A percentile compares a stretch with the other conserved stretches of the same genome.
Conservation (phyloP, 1,140 invertebrate genomes). For the Rhagoletis pomonella region DNA sequence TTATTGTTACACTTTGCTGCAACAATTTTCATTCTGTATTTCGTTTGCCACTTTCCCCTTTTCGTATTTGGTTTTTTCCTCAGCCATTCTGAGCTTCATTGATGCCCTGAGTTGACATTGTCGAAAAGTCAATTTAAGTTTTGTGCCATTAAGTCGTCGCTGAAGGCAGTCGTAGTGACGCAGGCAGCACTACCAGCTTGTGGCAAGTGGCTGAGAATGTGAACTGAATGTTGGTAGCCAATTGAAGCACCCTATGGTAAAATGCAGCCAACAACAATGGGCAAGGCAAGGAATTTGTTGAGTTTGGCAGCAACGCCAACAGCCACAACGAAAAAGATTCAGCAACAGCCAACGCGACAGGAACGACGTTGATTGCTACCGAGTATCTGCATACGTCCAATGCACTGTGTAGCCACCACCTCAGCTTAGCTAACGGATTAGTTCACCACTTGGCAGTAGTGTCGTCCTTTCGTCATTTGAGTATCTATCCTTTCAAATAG, state of each 20-base stretch:
- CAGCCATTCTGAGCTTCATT: slow-evolving; percentile 55
- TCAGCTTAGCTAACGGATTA: slow-evolving; percentile 46
- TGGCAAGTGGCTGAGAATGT: not conserved
- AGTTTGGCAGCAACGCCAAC: not conserved
- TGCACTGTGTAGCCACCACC: not conserved
- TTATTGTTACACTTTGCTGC: not conserved
- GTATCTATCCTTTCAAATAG: not conserved
- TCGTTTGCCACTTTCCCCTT: not conserved
- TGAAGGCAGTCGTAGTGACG: not conserved
- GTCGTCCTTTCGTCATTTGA: not conserved
- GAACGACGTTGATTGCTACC: not conserved
- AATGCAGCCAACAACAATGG: slow-evolving; percentile 19
- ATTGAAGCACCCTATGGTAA: not conserved
- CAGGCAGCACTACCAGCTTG: not conserved
- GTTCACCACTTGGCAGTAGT: not conserved
- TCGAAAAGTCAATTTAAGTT: slow-evolving; percentile 64
- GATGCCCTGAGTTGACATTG: slow-evolving; percentile 60
- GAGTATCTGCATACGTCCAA: not conserved
- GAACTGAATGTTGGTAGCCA: not conserved
- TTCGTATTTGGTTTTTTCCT: slow-evolving; percentile 11
- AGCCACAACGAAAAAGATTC: not conserved
- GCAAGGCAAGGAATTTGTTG: slow-evolving; percentile 9
- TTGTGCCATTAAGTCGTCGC: slow-evolving; percentile 53
- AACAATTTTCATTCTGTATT: slow-evolving; percentile 9
- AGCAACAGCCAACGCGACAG: not conserved